These are phyloP conservation scores for Eulemur rufifrons DNA, from an alignment of 2,113 vertebrate genomes.

Conservation along the genomic window DNA sequence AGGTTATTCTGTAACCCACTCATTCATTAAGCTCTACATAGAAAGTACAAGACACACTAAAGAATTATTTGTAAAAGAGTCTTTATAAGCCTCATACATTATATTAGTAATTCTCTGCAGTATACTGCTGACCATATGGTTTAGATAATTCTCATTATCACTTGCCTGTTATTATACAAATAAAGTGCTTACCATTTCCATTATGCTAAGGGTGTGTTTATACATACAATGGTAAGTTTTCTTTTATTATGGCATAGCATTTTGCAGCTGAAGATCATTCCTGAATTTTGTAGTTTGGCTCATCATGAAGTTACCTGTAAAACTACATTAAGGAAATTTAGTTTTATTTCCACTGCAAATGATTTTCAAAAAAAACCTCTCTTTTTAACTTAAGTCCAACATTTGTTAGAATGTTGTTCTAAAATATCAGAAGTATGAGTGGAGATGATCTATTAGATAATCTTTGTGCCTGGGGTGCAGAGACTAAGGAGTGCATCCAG, in stretches of 20 bases:
- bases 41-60: background rate
- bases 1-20: background rate
- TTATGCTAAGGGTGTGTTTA: background rate
- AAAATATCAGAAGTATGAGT: no score
- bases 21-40: no score
- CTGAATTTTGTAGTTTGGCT: background rate
- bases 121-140: rapidly evolving
- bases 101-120: rapidly evolving
- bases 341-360: background rate
- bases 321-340: background rate
- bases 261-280: background rate
- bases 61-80: background rate
- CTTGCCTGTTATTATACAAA: background rate
- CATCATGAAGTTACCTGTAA: background rate
- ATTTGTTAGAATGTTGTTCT: background rate
- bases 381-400: background rate
- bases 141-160: background rate
- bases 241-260: background rate
- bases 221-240: background rate
- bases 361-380: background rate
- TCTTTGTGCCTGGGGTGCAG: background rate
- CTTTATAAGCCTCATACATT: background rate
- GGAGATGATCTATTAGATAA: background rate
- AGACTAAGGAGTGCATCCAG: background rate
- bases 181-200: background rate